Evolutionary conservation across 2,797 vertebrate genomes (phyloP).

Genomic region (Acanthurus leucopareius): DNA sequence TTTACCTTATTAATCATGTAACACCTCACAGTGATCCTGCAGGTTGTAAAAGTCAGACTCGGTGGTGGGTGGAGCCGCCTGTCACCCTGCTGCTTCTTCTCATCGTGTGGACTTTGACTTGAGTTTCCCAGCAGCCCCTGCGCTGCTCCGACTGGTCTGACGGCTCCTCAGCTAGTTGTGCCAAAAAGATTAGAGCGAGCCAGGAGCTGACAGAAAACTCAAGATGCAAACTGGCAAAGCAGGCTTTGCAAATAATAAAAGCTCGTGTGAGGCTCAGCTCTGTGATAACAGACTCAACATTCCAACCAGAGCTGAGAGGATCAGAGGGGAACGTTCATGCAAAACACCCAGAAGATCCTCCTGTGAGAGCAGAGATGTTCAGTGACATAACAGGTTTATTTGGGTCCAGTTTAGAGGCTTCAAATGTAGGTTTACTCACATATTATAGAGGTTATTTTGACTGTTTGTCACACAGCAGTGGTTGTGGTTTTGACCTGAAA

Average conservation of each 20-base stretch:
- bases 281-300: slow-evolving; percentile 27
- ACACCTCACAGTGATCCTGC: neutral
- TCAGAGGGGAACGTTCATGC: neutral
- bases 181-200: slow-evolving; percentile 9
- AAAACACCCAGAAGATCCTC: neutral
- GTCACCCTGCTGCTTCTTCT: neutral
- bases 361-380: too few relatives aligned
- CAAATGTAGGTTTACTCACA: neutral
- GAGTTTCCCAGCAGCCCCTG: neutral
- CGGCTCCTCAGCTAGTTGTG: slow-evolving; percentile 23
- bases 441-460: neutral
- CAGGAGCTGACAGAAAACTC: neutral
- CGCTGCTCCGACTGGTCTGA: slow-evolving; percentile 50
- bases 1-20: neutral
- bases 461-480: too few relatives aligned
- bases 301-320: neutral
- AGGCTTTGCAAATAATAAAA: slow-evolving; percentile 28
- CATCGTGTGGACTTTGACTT: slow-evolving; percentile 45
- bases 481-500: neutral
- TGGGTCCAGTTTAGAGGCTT: too few relatives aligned
- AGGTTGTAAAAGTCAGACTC: neutral
- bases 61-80: slow-evolving; percentile 4
- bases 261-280: neutral
- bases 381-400: neutral
- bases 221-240: slow-evolving; percentile 17